A percentile compares a stretch with the other conserved stretches of the same genome.
Conservation (phyloP, 2,888 invertebrate species). For the Eupeodes latifasciatus region DNA sequence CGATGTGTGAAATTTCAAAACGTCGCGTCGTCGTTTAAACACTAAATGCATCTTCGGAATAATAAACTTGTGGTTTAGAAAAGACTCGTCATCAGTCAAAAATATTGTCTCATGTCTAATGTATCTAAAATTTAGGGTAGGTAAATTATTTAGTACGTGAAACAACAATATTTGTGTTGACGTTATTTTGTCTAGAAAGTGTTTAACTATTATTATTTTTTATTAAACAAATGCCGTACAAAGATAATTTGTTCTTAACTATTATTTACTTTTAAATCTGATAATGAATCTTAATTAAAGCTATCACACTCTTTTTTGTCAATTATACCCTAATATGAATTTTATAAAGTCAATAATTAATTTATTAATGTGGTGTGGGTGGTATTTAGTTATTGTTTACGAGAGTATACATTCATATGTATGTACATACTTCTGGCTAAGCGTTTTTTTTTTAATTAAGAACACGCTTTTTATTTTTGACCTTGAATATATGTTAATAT, state of each 20-base stretch:
- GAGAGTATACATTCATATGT: no score
- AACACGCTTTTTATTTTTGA: no score
- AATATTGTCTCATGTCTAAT: no score
- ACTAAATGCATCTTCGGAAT: no score
- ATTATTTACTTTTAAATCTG: conserved; percentile 9
- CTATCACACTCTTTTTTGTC: background rate
- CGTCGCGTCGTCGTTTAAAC: background rate
- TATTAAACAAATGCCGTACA: background rate
- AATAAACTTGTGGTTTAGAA: no score
- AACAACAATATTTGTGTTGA: background rate
- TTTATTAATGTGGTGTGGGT: no score
- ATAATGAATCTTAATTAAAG: conserved; percentile 11
- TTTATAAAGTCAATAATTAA: conserved; percentile 6
- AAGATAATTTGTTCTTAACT: background rate
- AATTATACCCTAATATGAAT: background rate
- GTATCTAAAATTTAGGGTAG: background rate
- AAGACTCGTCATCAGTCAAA: no score
- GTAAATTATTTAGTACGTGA: background rate
- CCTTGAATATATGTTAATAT: no score
- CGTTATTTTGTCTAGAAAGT: background rate
- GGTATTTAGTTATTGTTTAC: no score
- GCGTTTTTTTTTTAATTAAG: no score
- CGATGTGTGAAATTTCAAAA: conserved; percentile 4
- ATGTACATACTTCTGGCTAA: no score
- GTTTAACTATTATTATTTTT: background rate